Conservation (phyloP, 2,797 vertebrate species). For the Gorsachius magnificus region DNA sequence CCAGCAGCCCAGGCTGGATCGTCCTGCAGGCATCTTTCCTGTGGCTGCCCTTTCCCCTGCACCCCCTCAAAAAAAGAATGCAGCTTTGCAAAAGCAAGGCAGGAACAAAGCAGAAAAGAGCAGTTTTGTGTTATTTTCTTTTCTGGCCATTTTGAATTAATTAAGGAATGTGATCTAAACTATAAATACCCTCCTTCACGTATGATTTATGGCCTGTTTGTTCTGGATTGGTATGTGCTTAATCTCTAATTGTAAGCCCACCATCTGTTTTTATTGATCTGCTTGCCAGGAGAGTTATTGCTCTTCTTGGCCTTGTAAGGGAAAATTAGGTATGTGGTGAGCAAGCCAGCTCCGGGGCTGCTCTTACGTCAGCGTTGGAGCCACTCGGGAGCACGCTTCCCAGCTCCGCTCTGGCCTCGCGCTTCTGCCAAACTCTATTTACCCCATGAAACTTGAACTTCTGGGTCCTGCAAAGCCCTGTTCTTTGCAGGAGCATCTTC, state of each 20-base stretch:
- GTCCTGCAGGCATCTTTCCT: fast-evolving
- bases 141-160: slow-evolving; percentile 74
- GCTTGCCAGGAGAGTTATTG: slow-evolving; percentile 68
- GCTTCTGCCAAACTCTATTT: not conserved
- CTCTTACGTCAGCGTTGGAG: slow-evolving; percentile 49
- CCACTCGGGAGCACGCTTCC: not conserved
- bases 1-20: fast-evolving
- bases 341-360: not conserved
- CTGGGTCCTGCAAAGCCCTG: not conserved
- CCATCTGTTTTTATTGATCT: slow-evolving; percentile 77
- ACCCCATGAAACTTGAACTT: not conserved
- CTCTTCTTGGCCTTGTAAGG: slow-evolving; percentile 80
- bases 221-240: slow-evolving; percentile 76
- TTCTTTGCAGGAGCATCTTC: not conserved
- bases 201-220: slow-evolving; percentile 80
- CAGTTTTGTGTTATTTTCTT: slow-evolving; percentile 64
- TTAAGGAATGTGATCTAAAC: slow-evolving; percentile 75
- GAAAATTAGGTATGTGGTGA: slow-evolving; percentile 73
- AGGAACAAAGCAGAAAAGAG: slow-evolving; percentile 64
- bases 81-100: not conserved
- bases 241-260: slow-evolving; percentile 76
- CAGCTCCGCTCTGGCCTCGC: not conserved
- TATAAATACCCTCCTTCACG: slow-evolving; percentile 74
- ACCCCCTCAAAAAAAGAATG: not conserved
- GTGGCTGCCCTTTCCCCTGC: not conserved